Evolutionary conservation across 2,888 invertebrate genomes (phyloP).

Genomic region (Protodeltote pygarga): DNA sequence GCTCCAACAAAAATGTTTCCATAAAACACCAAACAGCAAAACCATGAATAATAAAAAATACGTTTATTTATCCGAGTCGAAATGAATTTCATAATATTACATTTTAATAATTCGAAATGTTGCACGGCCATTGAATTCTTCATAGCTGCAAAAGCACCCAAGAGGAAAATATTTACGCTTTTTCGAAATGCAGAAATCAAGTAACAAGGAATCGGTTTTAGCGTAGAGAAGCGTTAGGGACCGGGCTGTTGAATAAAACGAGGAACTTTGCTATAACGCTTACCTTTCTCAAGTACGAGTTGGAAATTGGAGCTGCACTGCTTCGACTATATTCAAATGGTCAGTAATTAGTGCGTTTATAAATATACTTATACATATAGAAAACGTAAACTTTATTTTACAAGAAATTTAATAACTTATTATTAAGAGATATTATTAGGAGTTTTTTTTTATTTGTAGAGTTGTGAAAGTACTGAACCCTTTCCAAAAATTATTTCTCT

Average conservation of each 20-base stretch:
- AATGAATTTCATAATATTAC: conserved; percentile 53
- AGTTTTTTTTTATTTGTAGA: no score
- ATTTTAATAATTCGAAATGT: conserved; percentile 75
- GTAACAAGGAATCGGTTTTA: conserved; percentile 87
- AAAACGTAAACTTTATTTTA: no score
- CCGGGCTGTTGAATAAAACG: conserved; percentile 80
- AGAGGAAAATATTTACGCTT: conserved; percentile 86
- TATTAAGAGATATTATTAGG: no score
- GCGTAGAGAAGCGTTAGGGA: conserved; percentile 76
- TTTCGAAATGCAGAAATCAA: conserved; percentile 86
- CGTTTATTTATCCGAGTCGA: conserved; percentile 49
- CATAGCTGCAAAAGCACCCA: conserved; percentile 78
- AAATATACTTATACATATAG: no score
- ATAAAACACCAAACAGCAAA: conserved; percentile 23
- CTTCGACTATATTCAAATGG: conserved; percentile 50
- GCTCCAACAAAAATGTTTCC: conserved; percentile 24
- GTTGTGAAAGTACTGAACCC: no score
- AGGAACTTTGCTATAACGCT: conserved; percentile 73
- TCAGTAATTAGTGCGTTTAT: conserved; percentile 28
- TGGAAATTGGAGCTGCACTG: conserved; percentile 63
- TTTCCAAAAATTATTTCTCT: no score
- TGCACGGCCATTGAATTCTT: conserved; percentile 76
- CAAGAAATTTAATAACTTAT: no score
- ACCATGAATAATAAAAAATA: conserved; percentile 43
- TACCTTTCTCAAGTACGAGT: conserved; percentile 73